These are phyloP conservation scores for Nothoprocta perdicaria DNA, from an alignment of 2,113 vertebrate genomes.

Conservation along the genomic window DNA sequence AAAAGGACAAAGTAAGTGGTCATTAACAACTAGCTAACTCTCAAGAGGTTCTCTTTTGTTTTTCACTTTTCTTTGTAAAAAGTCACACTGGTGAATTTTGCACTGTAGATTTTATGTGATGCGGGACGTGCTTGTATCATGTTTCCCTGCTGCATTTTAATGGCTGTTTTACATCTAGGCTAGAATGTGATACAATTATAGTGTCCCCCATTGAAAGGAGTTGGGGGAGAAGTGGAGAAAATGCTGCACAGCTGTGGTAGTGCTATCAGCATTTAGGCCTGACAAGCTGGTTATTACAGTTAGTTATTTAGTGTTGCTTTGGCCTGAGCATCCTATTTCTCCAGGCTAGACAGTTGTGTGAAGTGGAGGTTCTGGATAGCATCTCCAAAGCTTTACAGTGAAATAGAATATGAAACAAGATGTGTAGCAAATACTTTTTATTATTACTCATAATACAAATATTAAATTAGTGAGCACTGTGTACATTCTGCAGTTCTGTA, in stretches of 20 bases:
- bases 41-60: not conserved
- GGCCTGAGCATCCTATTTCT: not conserved
- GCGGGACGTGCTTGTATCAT: not conserved
- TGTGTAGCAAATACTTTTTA: not conserved
- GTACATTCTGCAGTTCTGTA: not conserved
- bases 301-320: not conserved
- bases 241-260: not conserved
- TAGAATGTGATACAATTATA: not conserved
- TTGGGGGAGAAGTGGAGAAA: not conserved
- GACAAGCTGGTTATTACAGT: not conserved
- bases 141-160: not conserved
- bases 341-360: not conserved
- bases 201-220: not conserved
- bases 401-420: not conserved
- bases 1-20: constrained; percentile 19
- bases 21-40: not conserved
- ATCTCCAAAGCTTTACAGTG: not conserved
- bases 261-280: not conserved
- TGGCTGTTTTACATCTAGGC: not conserved
- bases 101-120: not conserved
- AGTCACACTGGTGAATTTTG: not conserved
- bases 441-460: not conserved
- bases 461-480: not conserved
- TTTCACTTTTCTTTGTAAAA: not conserved
- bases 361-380: not conserved